Evolutionary conservation across 2,888 invertebrate genomes (phyloP).

Genomic region (Diaperis boleti): DNA sequence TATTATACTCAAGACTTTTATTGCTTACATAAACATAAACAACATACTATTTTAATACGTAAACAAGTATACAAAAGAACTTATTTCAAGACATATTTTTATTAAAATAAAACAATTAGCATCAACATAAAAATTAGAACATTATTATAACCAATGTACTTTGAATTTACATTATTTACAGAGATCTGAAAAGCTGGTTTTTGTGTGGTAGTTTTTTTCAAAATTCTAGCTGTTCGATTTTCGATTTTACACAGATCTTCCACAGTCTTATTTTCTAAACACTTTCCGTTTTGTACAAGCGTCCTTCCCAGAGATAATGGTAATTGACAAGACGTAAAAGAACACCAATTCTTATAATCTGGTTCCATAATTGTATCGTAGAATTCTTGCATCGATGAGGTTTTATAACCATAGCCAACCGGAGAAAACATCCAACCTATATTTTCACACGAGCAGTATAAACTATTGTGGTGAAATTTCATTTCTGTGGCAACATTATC

Average conservation of each 20-base stretch:
- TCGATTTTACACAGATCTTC: conserved; percentile 45
- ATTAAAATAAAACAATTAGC: too few species aligned
- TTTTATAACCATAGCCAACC: conserved; percentile 50
- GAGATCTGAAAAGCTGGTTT: not conserved
- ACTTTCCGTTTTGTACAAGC: conserved; percentile 47
- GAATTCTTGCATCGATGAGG: conserved; percentile 59
- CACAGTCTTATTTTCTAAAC: conserved; percentile 43
- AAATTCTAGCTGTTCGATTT: not conserved
- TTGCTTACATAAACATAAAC: too few species aligned
- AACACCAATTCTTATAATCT: conserved; percentile 67
- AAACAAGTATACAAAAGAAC: too few species aligned
- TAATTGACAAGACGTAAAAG: conserved; percentile 66
- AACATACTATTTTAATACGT: too few species aligned
- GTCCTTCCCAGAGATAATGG: conserved; percentile 65
- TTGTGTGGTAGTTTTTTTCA: not conserved
- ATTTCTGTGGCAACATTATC: conserved; percentile 64
- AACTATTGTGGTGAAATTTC: conserved; percentile 65
- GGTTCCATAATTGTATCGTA: conserved; percentile 65
- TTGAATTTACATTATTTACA: too few species aligned
- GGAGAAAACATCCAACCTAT: conserved; percentile 64
- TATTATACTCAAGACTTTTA: too few species aligned
- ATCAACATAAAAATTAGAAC: too few species aligned
- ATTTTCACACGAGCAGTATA: conserved; percentile 69
- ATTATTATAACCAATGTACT: too few species aligned
- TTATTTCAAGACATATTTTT: too few species aligned